Percentiles rank a stretch among this genome's conserved stretches.
Conservation (phyloP, 2,797 vertebrate genomes). For the Gambusia yucatana region DNA sequence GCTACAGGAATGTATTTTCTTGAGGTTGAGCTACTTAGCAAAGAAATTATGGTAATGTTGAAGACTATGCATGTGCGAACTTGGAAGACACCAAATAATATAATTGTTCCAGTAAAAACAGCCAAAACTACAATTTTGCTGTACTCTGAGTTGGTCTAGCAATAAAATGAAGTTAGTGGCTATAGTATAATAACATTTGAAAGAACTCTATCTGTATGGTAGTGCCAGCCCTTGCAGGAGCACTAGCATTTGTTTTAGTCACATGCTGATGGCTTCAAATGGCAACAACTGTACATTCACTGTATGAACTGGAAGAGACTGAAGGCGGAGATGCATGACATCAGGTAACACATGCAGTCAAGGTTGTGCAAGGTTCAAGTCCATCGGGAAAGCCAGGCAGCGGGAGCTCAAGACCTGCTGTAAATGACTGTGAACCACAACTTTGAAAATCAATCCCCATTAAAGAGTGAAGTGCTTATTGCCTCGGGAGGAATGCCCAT, state of each 20-base stretch:
- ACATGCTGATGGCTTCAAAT: slow-evolving; percentile 40
- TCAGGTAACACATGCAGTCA: slow-evolving; percentile 33
- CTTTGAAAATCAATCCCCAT: slow-evolving; percentile 73
- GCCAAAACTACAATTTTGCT: background rate
- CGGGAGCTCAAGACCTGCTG: slow-evolving; percentile 40
- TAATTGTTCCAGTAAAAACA: background rate
- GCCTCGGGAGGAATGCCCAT: slow-evolving; percentile 56
- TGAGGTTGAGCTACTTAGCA: background rate
- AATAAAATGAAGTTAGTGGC: background rate
- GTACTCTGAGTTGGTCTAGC: background rate
- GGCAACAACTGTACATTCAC: slow-evolving; percentile 29
- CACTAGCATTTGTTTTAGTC: slow-evolving; percentile 57
- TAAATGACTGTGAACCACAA: slow-evolving; percentile 49
- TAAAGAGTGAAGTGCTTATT: slow-evolving; percentile 48
- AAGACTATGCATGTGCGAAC: background rate
- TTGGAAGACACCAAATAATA: background rate
- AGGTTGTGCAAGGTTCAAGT: slow-evolving; percentile 46
- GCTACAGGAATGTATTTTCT: background rate
- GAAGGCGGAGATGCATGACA: slow-evolving; percentile 51
- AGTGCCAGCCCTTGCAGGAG: slow-evolving; percentile 33
- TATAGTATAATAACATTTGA: background rate
- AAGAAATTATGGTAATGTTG: background rate
- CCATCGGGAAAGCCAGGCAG: slow-evolving; percentile 41
- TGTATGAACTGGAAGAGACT: slow-evolving; percentile 28
- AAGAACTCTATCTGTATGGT: background rate